Evolutionary conservation across 2,888 invertebrate species (phyloP).

Genomic region (Acanthosepion lycidas): DNA sequence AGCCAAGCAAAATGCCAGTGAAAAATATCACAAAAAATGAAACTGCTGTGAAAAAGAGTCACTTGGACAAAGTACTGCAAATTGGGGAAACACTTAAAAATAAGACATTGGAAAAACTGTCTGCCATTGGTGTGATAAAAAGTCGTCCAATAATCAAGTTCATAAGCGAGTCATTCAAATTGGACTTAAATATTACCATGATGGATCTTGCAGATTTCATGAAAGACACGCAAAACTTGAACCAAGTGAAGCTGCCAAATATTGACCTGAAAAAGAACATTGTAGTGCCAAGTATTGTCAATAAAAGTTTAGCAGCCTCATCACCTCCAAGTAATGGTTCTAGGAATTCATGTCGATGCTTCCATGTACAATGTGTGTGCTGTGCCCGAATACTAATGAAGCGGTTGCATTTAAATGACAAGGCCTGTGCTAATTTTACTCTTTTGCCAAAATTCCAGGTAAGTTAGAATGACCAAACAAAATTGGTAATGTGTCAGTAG

Average conservation of each 20-base stretch:
- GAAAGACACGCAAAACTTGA: conserved; percentile 67
- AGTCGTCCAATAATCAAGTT: conserved; percentile 53
- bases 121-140: conserved; percentile 63
- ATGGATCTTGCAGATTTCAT: conserved; percentile 66
- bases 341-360: conserved; percentile 40
- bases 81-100: conserved; percentile 63
- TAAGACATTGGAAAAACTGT: conserved; percentile 66
- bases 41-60: conserved; percentile 47
- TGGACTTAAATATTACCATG: conserved; percentile 63
- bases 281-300: background rate
- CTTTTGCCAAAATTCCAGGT: conserved; percentile 69
- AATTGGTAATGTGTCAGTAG: background rate
- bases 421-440: conserved; percentile 66
- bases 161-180: conserved; percentile 58
- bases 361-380: conserved; percentile 60
- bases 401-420: conserved; percentile 62
- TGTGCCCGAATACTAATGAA: conserved; percentile 64
- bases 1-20: background rate
- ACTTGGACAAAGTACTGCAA: conserved; percentile 57
- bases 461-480: conserved; percentile 49
- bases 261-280: conserved; percentile 25
- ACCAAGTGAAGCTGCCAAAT: conserved; percentile 52
- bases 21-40: conserved; percentile 46
- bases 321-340: background rate
- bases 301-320: background rate